Evolutionary conservation across 2,113 vertebrate genomes (phyloP).

Genomic region (Rallus limicola): DNA sequence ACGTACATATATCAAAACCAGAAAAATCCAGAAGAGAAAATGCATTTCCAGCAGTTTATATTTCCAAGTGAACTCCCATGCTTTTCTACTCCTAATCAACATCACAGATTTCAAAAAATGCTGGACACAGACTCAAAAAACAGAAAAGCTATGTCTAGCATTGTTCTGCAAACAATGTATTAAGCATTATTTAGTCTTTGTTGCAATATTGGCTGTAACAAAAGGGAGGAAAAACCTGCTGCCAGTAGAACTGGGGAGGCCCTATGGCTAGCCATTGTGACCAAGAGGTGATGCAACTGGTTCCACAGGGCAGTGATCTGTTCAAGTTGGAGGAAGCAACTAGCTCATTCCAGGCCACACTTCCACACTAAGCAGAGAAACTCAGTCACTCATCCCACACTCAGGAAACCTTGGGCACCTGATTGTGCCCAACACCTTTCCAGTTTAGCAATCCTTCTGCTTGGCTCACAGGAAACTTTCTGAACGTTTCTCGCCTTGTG

Average conservation of each 20-base stretch:
- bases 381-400: neutral
- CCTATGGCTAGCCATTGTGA: neutral
- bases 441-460: neutral
- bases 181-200: neutral
- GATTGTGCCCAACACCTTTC: neutral
- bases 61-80: neutral
- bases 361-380: neutral
- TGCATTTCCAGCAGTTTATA: neutral
- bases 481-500: neutral
- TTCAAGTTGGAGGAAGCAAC: fast-evolving
- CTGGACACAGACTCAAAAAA: too few species aligned
- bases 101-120: neutral
- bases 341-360: neutral
- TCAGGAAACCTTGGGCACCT: neutral
- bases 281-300: fast-evolving
- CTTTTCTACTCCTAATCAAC: neutral
- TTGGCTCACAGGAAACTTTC: neutral
- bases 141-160: neutral
- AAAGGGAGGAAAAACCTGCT: neutral
- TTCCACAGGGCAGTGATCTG: neutral
- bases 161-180: neutral
- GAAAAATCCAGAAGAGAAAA: neutral
- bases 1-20: neutral
- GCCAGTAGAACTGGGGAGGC: neutral
- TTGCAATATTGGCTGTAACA: neutral